A percentile compares a stretch with the other conserved stretches of the same genome.
phyloP scores from a whole-genome alignment of 2,888 invertebrate genomes.

The Polylopha cassiicola region DNA sequence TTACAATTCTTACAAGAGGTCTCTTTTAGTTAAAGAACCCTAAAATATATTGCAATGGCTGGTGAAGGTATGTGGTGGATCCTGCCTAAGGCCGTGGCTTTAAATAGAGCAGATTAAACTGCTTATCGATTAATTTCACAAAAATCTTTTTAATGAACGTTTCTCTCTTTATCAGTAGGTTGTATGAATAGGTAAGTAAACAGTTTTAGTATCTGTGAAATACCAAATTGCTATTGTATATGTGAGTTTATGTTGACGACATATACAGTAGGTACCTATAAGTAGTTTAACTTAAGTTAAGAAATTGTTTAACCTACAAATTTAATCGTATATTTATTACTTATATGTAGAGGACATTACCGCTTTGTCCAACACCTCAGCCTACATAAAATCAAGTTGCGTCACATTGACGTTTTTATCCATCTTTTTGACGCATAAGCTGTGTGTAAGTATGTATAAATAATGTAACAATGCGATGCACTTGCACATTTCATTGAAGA shows the following conservation, averaged over 20 bases:
- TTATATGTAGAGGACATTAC: too few species aligned
- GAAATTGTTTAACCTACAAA: too few species aligned
- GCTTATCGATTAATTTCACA: too few species aligned
- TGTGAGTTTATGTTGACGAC: too few species aligned
- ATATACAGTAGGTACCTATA: too few species aligned
- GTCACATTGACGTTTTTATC: conserved; percentile 16
- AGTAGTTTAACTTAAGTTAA: too few species aligned
- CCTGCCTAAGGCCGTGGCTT: conserved; percentile 9
- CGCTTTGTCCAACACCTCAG: conserved; percentile 3
- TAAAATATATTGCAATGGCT: conserved; percentile 17
- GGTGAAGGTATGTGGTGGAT: conserved; percentile 15
- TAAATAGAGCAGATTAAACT: conserved; percentile 3
- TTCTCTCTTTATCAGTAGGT: too few species aligned
- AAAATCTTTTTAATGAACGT: too few species aligned
- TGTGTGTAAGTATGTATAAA: conserved; percentile 21
- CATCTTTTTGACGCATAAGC: conserved; percentile 22
- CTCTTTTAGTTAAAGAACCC: conserved; percentile 19
- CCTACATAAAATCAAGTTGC: conserved; percentile 16
- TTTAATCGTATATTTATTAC: too few species aligned
- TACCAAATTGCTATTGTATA: too few species aligned
- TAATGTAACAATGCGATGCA: conserved; percentile 16
- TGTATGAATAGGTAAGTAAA: too few species aligned
- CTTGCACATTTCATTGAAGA: conserved; percentile 24
- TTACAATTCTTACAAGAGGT: conserved; percentile 15
- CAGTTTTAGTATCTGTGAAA: too few species aligned